Evolutionary conservation across 1,140 invertebrate genomes (phyloP).

Genomic region (Halyomorpha halys): DNA sequence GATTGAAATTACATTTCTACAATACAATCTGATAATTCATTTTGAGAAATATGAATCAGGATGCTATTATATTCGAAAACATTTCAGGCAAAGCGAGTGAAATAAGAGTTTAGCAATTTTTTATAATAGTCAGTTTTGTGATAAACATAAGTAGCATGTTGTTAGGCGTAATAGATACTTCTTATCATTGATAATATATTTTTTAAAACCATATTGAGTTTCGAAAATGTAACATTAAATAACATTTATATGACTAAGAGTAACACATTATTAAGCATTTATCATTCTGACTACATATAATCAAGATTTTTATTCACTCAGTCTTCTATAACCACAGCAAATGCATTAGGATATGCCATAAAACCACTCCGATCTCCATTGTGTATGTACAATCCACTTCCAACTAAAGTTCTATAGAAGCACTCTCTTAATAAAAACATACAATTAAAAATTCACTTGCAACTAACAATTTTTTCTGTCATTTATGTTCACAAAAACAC

Average conservation of each 20-base stretch:
- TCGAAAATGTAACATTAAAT: conserved; percentile 10
- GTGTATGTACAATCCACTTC: background rate
- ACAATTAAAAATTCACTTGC: conserved; percentile 14
- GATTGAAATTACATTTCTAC: background rate
- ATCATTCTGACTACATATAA: conserved; percentile 9
- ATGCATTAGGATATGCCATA: conserved; percentile 15
- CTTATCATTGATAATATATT: conserved; percentile 7
- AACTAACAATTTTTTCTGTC: conserved; percentile 17
- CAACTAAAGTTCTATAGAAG: conserved; percentile 10
- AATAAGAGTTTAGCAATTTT: background rate
- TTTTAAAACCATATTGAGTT: conserved; percentile 1
- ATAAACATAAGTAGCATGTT: background rate
- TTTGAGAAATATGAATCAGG: background rate
- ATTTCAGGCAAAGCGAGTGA: background rate
- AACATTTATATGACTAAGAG: conserved; percentile 16
- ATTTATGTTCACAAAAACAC: conserved; percentile 22
- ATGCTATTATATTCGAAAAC: background rate
- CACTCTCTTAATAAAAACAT: conserved; percentile 17
- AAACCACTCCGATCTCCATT: conserved; percentile 14
- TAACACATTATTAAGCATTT: conserved; percentile 13
- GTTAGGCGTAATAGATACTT: background rate
- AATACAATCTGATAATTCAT: background rate
- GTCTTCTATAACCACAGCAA: conserved; percentile 19
- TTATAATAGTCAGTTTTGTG: conserved; percentile 1
- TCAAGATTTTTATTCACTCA: conserved; percentile 12